These are phyloP conservation scores for Hofmannophila pseudospretella DNA, from an alignment of 2,888 invertebrate genomes.

Conservation along the genomic window DNA sequence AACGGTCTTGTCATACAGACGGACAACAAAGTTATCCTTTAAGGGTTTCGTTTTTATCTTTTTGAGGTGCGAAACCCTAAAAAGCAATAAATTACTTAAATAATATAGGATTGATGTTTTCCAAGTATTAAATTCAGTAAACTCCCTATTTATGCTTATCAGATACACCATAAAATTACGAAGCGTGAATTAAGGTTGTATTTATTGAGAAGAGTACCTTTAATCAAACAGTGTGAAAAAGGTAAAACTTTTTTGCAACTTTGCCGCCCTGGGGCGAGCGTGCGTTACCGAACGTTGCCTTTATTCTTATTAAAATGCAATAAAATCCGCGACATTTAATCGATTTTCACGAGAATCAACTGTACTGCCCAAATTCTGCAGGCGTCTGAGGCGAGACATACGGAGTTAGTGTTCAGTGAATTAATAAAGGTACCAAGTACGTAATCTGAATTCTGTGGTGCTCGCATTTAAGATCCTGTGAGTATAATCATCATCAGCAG, in stretches of 20 bases:
- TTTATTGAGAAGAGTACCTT: slow-evolving; percentile 24
- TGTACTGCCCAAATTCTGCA: slow-evolving; percentile 20
- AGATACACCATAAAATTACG: slow-evolving; percentile 23
- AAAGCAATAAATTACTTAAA: too few relatives aligned
- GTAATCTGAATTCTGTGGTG: too few relatives aligned
- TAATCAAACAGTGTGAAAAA: slow-evolving; percentile 32
- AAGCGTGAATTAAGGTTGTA: slow-evolving; percentile 22
- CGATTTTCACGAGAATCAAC: slow-evolving; percentile 41
- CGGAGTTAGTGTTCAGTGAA: too few relatives aligned
- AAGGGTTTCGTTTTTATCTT: too few relatives aligned
- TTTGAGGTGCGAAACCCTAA: too few relatives aligned
- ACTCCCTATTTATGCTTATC: slow-evolving; percentile 37
- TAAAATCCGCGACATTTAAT: slow-evolving; percentile 48
- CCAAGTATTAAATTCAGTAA: too few relatives aligned
- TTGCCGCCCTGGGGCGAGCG: slow-evolving; percentile 26
- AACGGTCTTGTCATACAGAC: too few relatives aligned
- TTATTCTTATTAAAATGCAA: slow-evolving; percentile 57
- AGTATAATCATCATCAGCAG: too few relatives aligned
- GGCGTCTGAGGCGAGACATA: background rate
- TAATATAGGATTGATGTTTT: too few relatives aligned
- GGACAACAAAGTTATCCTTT: too few relatives aligned
- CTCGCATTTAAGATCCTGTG: too few relatives aligned
- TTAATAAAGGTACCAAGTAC: too few relatives aligned
- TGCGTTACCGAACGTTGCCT: slow-evolving; percentile 26
- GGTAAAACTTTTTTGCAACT: slow-evolving; percentile 13